These are phyloP conservation scores for Drosophila anomalipes DNA, from an alignment of 2,888 invertebrate genomes.

Conservation along the genomic window DNA sequence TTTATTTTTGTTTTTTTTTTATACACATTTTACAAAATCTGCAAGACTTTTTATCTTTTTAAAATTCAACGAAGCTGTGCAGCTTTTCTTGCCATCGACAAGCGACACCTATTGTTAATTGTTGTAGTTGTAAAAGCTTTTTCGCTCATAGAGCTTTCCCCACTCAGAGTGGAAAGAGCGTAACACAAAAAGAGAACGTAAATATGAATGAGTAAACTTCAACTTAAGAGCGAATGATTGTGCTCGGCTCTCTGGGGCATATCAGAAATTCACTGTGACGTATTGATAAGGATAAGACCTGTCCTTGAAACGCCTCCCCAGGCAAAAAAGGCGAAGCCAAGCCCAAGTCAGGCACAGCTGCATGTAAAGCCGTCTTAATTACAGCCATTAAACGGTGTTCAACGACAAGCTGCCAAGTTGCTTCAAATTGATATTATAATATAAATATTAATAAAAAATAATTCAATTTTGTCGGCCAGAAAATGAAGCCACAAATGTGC, in stretches of 20 bases:
- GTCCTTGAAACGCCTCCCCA: slow-evolving; percentile 34
- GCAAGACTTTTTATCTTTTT: background rate
- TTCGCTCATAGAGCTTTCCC: background rate
- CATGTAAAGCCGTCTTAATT: slow-evolving; percentile 58
- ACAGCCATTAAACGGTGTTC: slow-evolving; percentile 53
- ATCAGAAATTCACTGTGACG: slow-evolving; percentile 41
- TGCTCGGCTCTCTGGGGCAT: slow-evolving; percentile 1
- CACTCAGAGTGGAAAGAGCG: background rate
- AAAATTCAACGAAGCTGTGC: background rate
- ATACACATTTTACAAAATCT: background rate
- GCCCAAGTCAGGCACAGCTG: slow-evolving; percentile 39
- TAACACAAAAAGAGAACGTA: background rate
- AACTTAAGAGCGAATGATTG: slow-evolving; percentile 27
- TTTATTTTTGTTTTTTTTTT: background rate
- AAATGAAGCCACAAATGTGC: slow-evolving; percentile 58
- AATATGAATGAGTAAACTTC: background rate
- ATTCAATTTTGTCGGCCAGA: slow-evolving; percentile 49
- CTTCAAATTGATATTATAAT: slow-evolving; percentile 51
- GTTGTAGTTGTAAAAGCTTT: slow-evolving; percentile 1
- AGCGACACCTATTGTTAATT: slow-evolving; percentile 34
- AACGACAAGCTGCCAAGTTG: slow-evolving; percentile 6
- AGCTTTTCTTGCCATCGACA: background rate
- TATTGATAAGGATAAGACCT: slow-evolving; percentile 69
- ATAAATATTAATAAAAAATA: slow-evolving; percentile 58
- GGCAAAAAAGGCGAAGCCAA: slow-evolving; percentile 14